Percentiles rank a stretch among this genome's conserved stretches.
Evolutionary conservation across 2,113 vertebrate species (phyloP).

Genomic region (Triplophysa dalaica): DNA sequence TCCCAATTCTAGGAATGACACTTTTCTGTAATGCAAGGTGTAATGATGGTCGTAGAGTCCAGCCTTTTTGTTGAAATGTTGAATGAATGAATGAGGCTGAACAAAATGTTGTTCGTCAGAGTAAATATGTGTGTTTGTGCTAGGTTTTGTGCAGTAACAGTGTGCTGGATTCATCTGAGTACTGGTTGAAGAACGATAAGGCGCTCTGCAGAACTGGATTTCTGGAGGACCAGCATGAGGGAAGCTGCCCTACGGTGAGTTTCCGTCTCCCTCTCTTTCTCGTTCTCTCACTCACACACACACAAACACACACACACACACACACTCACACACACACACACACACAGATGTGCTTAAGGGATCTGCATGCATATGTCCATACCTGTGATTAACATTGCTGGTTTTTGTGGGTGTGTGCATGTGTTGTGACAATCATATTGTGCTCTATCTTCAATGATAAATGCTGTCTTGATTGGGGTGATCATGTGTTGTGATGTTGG

Average conservation of each 20-base stretch:
- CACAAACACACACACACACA: no score
- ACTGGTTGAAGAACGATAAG: slow-evolving; percentile 92
- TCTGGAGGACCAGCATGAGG: slow-evolving; percentile 84
- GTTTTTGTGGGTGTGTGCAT: slow-evolving; percentile 4
- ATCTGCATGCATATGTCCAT: background rate
- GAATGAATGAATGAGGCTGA: no score
- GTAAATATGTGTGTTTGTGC: slow-evolving; percentile 49
- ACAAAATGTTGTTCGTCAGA: background rate
- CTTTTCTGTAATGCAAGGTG: no score
- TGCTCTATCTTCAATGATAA: slow-evolving; percentile 14
- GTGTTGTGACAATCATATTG: slow-evolving; percentile 4
- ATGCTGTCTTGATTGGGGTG: slow-evolving; percentile 29
- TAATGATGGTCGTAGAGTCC: background rate
- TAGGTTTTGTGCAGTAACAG: slow-evolving; percentile 91
- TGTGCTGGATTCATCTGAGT: slow-evolving; percentile 88
- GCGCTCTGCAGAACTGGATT: slow-evolving; percentile 86
- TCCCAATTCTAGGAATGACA: no score
- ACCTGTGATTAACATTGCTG: background rate
- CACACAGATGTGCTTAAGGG: background rate
- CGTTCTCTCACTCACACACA: no score
- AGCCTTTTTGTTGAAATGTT: background rate
- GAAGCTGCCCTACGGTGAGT: slow-evolving; percentile 88
- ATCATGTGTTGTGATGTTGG: slow-evolving; percentile 4
- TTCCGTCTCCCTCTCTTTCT: slow-evolving; percentile 52
- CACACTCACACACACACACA: no score